Conservation (phyloP, 2,797 vertebrate genomes). For the Myoxocephalus aenaeus region DNA sequence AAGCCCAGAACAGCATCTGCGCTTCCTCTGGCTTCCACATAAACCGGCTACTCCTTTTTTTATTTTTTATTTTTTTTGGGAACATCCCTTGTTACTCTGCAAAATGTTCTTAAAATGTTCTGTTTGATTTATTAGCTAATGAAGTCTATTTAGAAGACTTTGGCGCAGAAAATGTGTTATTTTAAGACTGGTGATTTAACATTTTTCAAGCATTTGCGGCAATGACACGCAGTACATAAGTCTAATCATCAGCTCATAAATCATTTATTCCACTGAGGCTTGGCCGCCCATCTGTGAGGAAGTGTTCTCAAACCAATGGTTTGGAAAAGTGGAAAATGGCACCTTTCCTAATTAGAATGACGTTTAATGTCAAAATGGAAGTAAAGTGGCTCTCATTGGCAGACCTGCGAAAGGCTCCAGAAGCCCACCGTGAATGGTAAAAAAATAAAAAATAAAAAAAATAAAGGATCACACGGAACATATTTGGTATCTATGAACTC, state of each 20-base stretch:
- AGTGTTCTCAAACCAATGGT: not conserved
- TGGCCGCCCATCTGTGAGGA: not conserved
- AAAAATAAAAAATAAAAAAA: not conserved
- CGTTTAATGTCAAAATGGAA: not conserved
- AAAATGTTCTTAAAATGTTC: constrained; percentile 6
- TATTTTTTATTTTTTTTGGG: not conserved
- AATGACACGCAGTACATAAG: not conserved
- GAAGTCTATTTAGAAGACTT: constrained; percentile 14
- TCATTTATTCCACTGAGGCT: not conserved
- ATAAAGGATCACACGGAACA: no score
- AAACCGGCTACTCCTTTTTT: constrained; percentile 11
- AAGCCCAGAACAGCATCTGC: constrained; percentile 25
- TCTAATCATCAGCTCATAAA: constrained; percentile 16
- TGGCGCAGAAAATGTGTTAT: not conserved
- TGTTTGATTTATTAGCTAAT: constrained; percentile 18
- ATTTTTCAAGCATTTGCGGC: not conserved
- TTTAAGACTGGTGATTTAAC: constrained; percentile 3
- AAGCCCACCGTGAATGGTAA: not conserved
- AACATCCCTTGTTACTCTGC: constrained; percentile 18
- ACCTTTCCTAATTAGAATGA: not conserved
- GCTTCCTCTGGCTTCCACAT: constrained; percentile 35
- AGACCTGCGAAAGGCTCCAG: not conserved
- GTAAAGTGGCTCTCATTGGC: not conserved
- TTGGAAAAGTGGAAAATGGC: not conserved
- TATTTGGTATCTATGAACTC: not conserved